Base-by-base conservation (phyloP, 2,888 invertebrate species). In the Cotesia congregata region DNA sequence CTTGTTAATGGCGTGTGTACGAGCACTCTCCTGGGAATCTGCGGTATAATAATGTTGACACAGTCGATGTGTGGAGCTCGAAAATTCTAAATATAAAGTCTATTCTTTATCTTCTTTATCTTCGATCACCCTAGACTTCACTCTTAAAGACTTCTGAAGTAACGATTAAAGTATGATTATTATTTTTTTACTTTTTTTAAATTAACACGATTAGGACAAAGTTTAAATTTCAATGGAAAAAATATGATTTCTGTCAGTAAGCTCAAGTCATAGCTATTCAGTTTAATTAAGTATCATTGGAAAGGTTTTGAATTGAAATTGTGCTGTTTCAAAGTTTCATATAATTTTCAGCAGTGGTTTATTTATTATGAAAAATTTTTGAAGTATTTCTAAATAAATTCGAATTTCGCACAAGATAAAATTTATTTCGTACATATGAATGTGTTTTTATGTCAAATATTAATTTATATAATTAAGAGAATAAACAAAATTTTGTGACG, bases 31-130 rank as follows among this genome's bases (percentile, higher is more conserved):
- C 71, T 77, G 87, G 84, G 87, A 86, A 87, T 86, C 83, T 83
- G 83, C 76, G 83, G 84, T 86, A 85, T 87, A 87, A 87, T 87
- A 87, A 87, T 85, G 87, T 87, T 87, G 87, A 87, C 87, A 87
- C 83, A 87, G 86, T 81, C 83, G 80, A 80, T 82, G 80, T 82
- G 68, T 76, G 72, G 82, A 79, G 83, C 50, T 50, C 1, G 50
- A 50, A 50, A 50, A 50, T 50, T 50, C 85, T 84, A 85, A 86
- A 86, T 83, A 84, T 80, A 80, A 78, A 80, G 78, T 78, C 78
- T 81, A 76, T 81, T 79, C 76, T 77, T 70, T 62, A 68, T 72
- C 76, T 74, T 78, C 73, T 40, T 75, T 77, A 77, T 64, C 69
- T 71, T 67, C 73, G 61, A 38, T 50, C 67, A 71, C 20, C 61